Evolutionary conservation across 92 coral and sea anemone species (phyloP), one percentile per base, ranked within the genome.

Genomic region (Siderastrea radians): DNA sequence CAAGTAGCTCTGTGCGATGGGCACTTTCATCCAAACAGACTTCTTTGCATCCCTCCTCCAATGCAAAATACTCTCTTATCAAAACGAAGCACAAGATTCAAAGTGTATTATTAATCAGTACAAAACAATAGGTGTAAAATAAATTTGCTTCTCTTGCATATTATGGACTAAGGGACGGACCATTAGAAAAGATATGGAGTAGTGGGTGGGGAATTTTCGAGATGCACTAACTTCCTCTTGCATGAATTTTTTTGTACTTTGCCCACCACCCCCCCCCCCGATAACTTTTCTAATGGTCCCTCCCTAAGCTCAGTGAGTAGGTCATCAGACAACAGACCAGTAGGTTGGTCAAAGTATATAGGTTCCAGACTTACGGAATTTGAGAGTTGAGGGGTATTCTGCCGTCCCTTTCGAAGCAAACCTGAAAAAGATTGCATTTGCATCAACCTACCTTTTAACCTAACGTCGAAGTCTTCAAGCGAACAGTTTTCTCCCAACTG

Each of bases 1-100:
- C 26, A 95, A 82, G 71, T 91, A 75, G 67, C 98, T 95, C 72
- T 86, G 92, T 50, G 84, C 70, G 5, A 95, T 84, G 10, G 98
- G 98, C 3, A 95, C 95, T 68, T 87, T 94, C 63, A 95, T 75
- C 98, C 98, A 95, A 45, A 87, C 93, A 46, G 98, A 84, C 72
- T 86, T 93, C 71, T 93, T 95, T 8, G 93, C 91, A 49, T 93
- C 94, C 59, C 79, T 89, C 57, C 90, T 89, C 94, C 98, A 95
- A 5, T 86, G 86, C 17, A 62, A 82, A 69, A 95, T 90, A 62
- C 90, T 87, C 63, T 82, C 95, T 93, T 81, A 15, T 19, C 52
- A 45, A 55, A 60, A 16, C 45, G 13, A 55, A 60, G 10, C 45
- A 26, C 14, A 61, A 78, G 9, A 79, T 44, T 2, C n/a, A 13